Percentiles rank a stretch among this genome's conserved stretches.
phyloP scores from a whole-genome alignment of 1,140 invertebrate genomes.

The Tetramorium alpestre region DNA sequence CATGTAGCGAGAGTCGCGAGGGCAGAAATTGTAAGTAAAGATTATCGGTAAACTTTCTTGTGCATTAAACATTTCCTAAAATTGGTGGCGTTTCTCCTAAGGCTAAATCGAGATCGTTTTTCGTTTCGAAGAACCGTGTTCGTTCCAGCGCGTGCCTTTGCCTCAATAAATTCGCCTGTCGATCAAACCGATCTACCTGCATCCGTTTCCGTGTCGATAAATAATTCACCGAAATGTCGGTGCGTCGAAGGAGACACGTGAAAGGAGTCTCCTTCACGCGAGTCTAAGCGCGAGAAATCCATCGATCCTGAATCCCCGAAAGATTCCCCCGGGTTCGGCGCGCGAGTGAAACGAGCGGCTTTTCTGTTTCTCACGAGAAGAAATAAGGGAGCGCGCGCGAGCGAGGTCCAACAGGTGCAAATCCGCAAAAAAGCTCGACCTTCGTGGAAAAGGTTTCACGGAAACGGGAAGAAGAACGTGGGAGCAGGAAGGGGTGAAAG shows the following conservation, averaged over 20 bases:
- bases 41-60: neutral
- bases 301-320: neutral
- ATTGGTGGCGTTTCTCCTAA: too few relatives aligned
- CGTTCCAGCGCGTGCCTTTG: neutral
- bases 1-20: neutral
- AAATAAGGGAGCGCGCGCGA: constrained; percentile 68
- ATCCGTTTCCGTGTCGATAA: constrained; percentile 9
- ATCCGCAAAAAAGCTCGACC: constrained; percentile 81
- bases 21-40: neutral
- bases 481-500: constrained; percentile 40
- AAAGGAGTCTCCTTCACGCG: neutral
- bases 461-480: constrained; percentile 67
- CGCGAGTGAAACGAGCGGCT: constrained; percentile 33
- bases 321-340: neutral
- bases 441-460: constrained; percentile 76
- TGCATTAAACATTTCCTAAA: neutral
- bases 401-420: constrained; percentile 85
- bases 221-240: constrained; percentile 1
- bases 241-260: neutral
- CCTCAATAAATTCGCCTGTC: constrained; percentile 24
- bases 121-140: neutral
- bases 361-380: constrained; percentile 57
- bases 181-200: neutral
- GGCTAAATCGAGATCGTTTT: neutral
- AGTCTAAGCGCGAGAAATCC: constrained; percentile 12